These are phyloP conservation scores for Macaria notata DNA, from an alignment of 2,888 invertebrate genomes.

Conservation along the genomic window DNA sequence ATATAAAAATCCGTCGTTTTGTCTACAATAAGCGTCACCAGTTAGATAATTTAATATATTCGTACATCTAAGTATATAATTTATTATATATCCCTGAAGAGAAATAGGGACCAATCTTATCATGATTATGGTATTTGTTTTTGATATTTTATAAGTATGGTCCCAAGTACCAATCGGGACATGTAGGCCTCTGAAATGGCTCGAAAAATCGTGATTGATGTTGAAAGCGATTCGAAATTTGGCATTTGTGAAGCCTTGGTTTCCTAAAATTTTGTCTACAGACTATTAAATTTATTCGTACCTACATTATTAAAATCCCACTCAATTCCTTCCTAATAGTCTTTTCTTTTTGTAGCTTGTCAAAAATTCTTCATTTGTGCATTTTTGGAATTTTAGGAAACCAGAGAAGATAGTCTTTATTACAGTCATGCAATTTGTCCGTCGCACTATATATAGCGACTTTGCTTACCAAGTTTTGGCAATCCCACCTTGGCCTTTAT, in stretches of 20 bases:
- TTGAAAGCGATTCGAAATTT: constrained; percentile 39
- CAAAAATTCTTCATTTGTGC: too few relatives aligned
- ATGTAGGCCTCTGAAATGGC: constrained; percentile 61
- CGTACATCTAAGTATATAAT: constrained; percentile 48
- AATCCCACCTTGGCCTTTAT: too few relatives aligned
- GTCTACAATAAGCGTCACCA: constrained; percentile 79
- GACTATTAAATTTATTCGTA: too few relatives aligned
- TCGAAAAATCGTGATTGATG: constrained; percentile 21
- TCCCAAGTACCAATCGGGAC: constrained; percentile 72
- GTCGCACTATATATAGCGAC: too few relatives aligned
- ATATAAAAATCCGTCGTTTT: constrained; percentile 72
- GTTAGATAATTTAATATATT: constrained; percentile 49
- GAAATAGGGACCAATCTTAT: constrained; percentile 62
- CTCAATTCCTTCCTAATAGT: too few relatives aligned
- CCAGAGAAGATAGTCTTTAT: too few relatives aligned
- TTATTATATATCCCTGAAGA: constrained; percentile 52
- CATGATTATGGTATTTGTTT: constrained; percentile 70
- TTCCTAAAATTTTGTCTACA: constrained; percentile 31
- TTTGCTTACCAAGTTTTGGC: too few relatives aligned
- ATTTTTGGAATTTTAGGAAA: too few relatives aligned
- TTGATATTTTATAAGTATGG: constrained; percentile 77
- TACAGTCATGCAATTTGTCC: too few relatives aligned
- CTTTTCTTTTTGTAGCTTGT: too few relatives aligned
- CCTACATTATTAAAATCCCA: too few relatives aligned
- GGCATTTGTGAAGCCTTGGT: constrained; percentile 37